phyloP scores from a whole-genome alignment of 2,888 invertebrate species.

The Leptinotarsa haldemani region DNA sequence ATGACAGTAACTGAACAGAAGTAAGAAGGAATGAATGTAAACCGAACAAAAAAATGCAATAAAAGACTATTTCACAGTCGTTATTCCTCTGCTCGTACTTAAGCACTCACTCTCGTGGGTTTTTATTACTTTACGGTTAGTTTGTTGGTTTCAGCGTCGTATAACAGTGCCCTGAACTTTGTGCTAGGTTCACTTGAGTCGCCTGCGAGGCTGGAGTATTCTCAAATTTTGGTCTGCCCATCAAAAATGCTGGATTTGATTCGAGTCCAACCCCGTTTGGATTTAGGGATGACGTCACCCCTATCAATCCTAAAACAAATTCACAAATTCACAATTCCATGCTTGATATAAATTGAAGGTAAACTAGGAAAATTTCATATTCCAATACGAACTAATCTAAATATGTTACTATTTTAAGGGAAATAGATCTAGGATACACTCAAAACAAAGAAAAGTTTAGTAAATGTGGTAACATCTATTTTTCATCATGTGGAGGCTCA shows the following conservation, averaged over 20 bases:
- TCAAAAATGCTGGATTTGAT: conserved; percentile 72
- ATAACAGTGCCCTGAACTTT: conserved; percentile 60
- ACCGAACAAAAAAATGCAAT: background rate
- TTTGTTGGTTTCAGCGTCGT: conserved; percentile 52
- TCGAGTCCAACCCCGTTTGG: conserved; percentile 75
- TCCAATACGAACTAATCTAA: too few species aligned
- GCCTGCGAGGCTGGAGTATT: conserved; percentile 50
- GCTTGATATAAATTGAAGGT: too few species aligned
- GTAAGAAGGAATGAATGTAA: background rate
- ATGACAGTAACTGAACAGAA: background rate
- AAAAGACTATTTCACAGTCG: background rate
- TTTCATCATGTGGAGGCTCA: too few species aligned
- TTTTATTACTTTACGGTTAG: conserved; percentile 28
- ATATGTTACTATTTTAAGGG: too few species aligned
- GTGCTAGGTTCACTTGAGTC: conserved; percentile 61
- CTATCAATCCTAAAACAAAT: conserved; percentile 58
- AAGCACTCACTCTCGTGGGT: background rate
- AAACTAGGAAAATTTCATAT: too few species aligned
- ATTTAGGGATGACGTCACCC: conserved; percentile 74
- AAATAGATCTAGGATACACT: too few species aligned
- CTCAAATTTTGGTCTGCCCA: conserved; percentile 70
- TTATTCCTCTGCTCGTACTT: background rate
- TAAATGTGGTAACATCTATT: too few species aligned
- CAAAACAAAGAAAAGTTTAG: too few species aligned
- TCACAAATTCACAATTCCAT: background rate